Conservation (phyloP, 2,797 vertebrate species). For the Champsocephalus gunnari region DNA sequence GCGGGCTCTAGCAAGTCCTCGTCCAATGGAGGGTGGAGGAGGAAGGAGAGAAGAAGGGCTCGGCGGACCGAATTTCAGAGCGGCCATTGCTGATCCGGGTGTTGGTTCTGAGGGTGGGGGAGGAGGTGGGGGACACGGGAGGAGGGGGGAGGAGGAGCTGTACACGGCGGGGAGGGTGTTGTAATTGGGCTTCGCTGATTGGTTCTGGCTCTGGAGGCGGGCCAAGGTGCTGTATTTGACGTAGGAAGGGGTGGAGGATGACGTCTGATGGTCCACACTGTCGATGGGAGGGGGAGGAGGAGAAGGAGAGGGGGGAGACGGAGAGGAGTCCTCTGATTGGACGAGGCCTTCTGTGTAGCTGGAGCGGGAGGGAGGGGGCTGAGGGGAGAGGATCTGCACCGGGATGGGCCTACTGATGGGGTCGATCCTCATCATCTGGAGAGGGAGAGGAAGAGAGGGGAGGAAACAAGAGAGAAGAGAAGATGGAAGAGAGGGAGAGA, state of each 20-base stretch:
- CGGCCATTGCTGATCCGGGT: slow-evolving; percentile 89
- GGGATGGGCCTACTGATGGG: slow-evolving; percentile 87
- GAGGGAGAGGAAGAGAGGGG: neutral
- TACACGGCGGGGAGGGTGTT: slow-evolving; percentile 76
- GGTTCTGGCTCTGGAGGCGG: slow-evolving; percentile 86
- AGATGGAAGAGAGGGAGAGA: too few species aligned
- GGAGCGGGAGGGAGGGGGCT: slow-evolving; percentile 80
- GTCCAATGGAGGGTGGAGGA: slow-evolving; percentile 74
- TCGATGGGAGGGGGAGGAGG: slow-evolving; percentile 65
- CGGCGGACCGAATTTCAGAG: slow-evolving; percentile 82
- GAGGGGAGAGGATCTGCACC: slow-evolving; percentile 83
- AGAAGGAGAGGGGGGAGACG: slow-evolving; percentile 64
- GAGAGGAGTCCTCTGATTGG: slow-evolving; percentile 78
- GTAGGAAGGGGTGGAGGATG: slow-evolving; percentile 77
- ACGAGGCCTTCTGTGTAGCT: slow-evolving; percentile 81
- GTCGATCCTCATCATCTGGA: slow-evolving; percentile 84
- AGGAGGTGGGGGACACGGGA: slow-evolving; percentile 84
- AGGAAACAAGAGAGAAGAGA: too few species aligned
- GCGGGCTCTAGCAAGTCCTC: slow-evolving; percentile 57
- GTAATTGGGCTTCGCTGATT: slow-evolving; percentile 81
- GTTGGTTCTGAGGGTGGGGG: slow-evolving; percentile 81
- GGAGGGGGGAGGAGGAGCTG: slow-evolving; percentile 61
- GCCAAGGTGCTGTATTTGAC: slow-evolving; percentile 94
- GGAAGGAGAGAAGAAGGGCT: slow-evolving; percentile 81
- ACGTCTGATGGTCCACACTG: slow-evolving; percentile 73